Evolutionary conservation across 2,113 vertebrate species (phyloP).

Genomic region (Eurystomus gularis): DNA sequence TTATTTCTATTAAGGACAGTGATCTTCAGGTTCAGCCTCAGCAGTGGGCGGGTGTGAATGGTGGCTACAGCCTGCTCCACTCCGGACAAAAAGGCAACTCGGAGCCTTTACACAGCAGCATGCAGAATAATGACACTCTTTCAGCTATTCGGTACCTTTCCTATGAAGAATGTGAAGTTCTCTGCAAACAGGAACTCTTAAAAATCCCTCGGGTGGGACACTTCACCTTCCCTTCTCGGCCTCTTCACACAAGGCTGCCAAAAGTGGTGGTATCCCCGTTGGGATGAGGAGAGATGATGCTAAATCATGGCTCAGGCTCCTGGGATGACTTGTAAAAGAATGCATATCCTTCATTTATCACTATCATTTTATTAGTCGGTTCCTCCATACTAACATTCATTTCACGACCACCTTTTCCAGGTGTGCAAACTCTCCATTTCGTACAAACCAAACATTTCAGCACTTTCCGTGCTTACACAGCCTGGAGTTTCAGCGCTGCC

Average conservation of each 20-base stretch:
- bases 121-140: background rate
- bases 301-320: background rate
- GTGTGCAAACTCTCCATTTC: background rate
- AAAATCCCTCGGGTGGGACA: background rate
- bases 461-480: background rate
- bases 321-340: background rate
- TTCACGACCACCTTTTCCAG: background rate
- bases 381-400: background rate
- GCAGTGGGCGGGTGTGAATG: background rate
- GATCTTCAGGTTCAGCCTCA: background rate
- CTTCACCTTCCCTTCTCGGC: background rate
- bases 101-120: background rate
- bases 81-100: slow-evolving; percentile 1
- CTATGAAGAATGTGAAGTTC: background rate
- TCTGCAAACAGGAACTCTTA: background rate
- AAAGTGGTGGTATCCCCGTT: background rate
- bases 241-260: background rate
- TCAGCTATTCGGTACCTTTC: background rate
- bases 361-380: background rate
- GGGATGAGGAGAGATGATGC: too few species aligned
- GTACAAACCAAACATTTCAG: too few species aligned
- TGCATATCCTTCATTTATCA: background rate
- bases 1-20: background rate
- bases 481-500: background rate
- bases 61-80: background rate